phyloP scores from a whole-genome alignment of 2,888 invertebrate species.

The Helleia helle region DNA sequence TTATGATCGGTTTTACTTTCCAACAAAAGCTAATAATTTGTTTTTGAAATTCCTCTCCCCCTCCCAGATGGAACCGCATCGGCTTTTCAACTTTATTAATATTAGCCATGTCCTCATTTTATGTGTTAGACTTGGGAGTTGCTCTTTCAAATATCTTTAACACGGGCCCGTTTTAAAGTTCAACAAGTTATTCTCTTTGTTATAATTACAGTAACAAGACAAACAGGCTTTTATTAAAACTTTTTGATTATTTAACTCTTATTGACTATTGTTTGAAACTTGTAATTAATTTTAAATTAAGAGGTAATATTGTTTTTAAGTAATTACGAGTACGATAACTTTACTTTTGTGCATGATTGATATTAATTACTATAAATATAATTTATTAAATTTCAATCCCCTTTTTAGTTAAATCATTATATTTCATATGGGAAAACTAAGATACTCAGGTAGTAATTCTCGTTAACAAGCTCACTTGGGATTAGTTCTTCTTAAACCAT shows the following conservation, averaged over 20 bases:
- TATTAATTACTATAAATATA: too few species aligned
- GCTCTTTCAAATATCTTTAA: constrained; percentile 5
- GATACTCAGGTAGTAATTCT: too few species aligned
- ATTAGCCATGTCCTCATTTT: constrained; percentile 30
- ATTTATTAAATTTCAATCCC: too few species aligned
- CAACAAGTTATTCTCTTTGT: neutral
- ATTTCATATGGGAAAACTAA: too few species aligned
- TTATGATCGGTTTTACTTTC: constrained; percentile 53
- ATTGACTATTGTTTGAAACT: neutral
- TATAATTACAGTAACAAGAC: constrained; percentile 4
- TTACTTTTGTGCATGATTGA: too few species aligned
- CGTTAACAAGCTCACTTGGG: too few species aligned
- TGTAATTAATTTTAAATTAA: too few species aligned
- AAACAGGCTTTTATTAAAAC: neutral
- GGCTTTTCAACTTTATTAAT: constrained; percentile 37
- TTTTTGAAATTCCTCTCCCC: constrained; percentile 34
- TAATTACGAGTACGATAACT: too few species aligned
- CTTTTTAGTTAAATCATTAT: too few species aligned
- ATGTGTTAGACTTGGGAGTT: constrained; percentile 29
- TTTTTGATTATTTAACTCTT: constrained; percentile 3
- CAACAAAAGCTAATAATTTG: constrained; percentile 50
- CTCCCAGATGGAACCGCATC: constrained; percentile 27
- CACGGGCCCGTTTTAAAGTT: constrained; percentile 5
- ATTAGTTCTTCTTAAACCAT: too few species aligned
- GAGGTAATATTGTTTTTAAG: too few species aligned